Conservation (phyloP, 1,140 invertebrate species). For the Bombus sylvicola region DNA sequence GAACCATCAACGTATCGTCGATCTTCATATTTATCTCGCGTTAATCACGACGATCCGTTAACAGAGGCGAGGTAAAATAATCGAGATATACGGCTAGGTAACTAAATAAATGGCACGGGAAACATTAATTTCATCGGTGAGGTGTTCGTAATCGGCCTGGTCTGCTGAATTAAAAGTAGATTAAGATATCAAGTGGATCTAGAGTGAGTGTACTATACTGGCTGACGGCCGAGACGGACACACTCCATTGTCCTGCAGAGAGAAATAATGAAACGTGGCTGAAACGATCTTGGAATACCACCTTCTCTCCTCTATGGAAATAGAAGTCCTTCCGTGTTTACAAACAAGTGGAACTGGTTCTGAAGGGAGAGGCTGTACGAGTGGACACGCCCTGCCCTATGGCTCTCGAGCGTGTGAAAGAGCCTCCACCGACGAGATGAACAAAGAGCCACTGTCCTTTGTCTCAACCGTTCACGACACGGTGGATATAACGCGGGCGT, state of each 20-base stretch:
- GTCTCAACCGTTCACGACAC: constrained; percentile 61
- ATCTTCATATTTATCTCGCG: constrained; percentile 13
- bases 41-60: constrained; percentile 29
- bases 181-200: constrained; percentile 36
- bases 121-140: constrained; percentile 28
- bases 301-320: constrained; percentile 31
- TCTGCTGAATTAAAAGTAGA: constrained; percentile 43
- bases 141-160: constrained; percentile 26
- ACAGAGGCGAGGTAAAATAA: background rate
- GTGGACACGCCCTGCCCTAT: constrained; percentile 63
- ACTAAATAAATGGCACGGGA: constrained; percentile 12
- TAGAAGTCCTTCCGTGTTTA: constrained; percentile 67
- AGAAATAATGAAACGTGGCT: constrained; percentile 61
- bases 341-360: constrained; percentile 70
- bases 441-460: constrained; percentile 68
- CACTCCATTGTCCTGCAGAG: background rate
- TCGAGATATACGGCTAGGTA: background rate
- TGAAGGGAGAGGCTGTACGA: constrained; percentile 58
- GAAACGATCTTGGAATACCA: constrained; percentile 38
- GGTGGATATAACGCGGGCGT: constrained; percentile 64
- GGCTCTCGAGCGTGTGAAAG: constrained; percentile 65
- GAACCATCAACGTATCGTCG: constrained; percentile 24
- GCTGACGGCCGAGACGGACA: no score
- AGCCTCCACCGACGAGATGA: constrained; percentile 55
- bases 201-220: background rate